Evolutionary conservation across 2,888 invertebrate species (phyloP), one percentile per base, ranked within the genome.

Genomic region (Leptinotarsa haldemani): DNA sequence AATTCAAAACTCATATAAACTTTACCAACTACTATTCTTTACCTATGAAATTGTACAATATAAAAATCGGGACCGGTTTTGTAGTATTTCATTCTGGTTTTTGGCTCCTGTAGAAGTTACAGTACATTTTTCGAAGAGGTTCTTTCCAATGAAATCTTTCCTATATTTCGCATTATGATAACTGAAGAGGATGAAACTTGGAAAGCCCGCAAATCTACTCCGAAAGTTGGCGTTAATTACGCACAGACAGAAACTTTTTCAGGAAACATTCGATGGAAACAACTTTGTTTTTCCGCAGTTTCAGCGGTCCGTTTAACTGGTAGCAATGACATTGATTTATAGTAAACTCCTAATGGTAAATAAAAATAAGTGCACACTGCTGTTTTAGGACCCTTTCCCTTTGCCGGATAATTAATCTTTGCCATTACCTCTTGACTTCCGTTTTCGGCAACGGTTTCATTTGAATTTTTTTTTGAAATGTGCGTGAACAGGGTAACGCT

Each of bases 331-430:
- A 81, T 80, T 83, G 83, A 83, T 83, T 86, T 86, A 85, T 86
- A 82, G 83, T 82, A 77, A 84, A 84, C 81, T 83, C 82, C 82
- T 85, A 85, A 86, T 85, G 85, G 85, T 84, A 84, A 86, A 85
- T 86, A 85, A 85, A 86, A 85, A 86, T 86, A 86, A 86, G 86
- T 86, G 85, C 86, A 82, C 84, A 85, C 83, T 83, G 83, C 79
- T 86, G 86, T 86, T 85, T 83, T 80, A 81, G 81, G 81, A 78
- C 82, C 81, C 80, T 83, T 80, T 79, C 79, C 79, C 77, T 81
- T 80, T 79, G 76, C 77, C 71, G 73, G 80, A 76, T 83, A 83
- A 84, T 84, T 83, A 83, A 84, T 84, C 83, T 83, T 82, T 80
- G 76, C 77, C 80, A 79, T 78, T 79, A 79, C 79, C 74, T 74